Evolutionary conservation across 2,888 invertebrate genomes (phyloP).

Genomic region (Cataglyphis altisquamis): DNA sequence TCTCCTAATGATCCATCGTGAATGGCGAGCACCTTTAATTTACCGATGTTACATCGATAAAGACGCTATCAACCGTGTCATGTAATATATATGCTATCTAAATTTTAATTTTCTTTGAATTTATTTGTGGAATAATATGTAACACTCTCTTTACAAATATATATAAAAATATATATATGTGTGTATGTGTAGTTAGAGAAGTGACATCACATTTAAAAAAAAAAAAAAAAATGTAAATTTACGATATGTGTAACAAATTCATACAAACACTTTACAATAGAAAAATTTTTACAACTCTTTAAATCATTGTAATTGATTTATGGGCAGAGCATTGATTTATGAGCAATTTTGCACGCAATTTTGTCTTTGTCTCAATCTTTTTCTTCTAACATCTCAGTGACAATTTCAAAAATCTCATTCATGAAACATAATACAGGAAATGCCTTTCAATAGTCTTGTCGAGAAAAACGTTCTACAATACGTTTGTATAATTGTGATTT

Average conservation of each 20-base stretch:
- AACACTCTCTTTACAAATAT: background rate
- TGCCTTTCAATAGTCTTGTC: background rate
- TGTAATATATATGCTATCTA: conserved; percentile 27
- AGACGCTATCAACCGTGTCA: conserved; percentile 57
- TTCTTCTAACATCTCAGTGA: background rate
- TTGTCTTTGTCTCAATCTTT: background rate
- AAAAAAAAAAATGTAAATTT: background rate
- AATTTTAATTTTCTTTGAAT: conserved; percentile 41
- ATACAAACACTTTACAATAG: background rate
- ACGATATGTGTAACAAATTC: background rate
- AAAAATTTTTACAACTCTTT: conserved; percentile 14
- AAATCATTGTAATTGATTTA: conserved; percentile 77
- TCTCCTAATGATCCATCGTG: conserved; percentile 73
- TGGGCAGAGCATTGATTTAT: conserved; percentile 82
- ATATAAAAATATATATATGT: background rate
- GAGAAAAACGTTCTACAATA: background rate
- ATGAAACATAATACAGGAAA: background rate
- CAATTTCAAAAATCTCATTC: background rate
- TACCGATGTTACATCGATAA: conserved; percentile 75
- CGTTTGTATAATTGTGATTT: background rate
- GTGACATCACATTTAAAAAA: background rate
- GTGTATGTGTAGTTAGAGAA: conserved; percentile 2
- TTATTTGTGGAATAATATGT: background rate
- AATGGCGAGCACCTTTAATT: conserved; percentile 75
- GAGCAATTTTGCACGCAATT: conserved; percentile 76